These are phyloP conservation scores for Macrosoma leucophasiata DNA, from an alignment of 2,888 invertebrate species.

Conservation along the genomic window DNA sequence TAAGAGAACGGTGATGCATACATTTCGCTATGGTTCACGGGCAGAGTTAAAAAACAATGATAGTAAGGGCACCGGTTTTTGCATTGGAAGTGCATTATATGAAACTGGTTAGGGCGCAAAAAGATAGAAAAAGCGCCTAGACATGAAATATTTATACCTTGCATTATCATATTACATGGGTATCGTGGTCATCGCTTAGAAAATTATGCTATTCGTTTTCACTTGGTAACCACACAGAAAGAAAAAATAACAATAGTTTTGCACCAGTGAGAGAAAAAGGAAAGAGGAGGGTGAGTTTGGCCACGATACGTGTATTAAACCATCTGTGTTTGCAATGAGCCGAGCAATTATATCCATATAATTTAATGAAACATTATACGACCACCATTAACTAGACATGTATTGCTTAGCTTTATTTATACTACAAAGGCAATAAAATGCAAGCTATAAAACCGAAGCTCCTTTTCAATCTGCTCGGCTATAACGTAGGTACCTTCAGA, in stretches of 20 bases:
- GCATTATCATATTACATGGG: conserved; percentile 74
- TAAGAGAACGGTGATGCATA: too few species aligned
- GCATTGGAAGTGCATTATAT: conserved; percentile 47
- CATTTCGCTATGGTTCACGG: too few species aligned
- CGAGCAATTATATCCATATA: conserved; percentile 31
- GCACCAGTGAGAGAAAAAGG: conserved; percentile 10
- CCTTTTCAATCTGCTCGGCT: conserved; percentile 21
- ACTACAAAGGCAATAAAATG: conserved; percentile 39
- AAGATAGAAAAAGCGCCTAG: conserved; percentile 59
- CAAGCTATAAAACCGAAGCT: conserved; percentile 36
- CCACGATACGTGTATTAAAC: conserved; percentile 26
- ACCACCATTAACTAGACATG: conserved; percentile 37
- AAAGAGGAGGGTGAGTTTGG: conserved; percentile 22
- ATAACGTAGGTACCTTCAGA: too few species aligned
- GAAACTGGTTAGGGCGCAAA: conserved; percentile 63
- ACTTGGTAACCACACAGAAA: conserved; percentile 49
- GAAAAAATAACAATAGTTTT: conserved; percentile 26
- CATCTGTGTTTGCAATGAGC: conserved; percentile 17
- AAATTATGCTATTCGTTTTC: conserved; percentile 71
- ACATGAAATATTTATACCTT: conserved; percentile 70
- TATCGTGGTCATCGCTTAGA: conserved; percentile 68
- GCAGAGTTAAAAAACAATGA: too few species aligned
- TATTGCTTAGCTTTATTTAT: conserved; percentile 36
- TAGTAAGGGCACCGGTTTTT: conserved; percentile 42
- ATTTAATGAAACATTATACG: conserved; percentile 37